Percentiles rank a stretch among this genome's conserved stretches.
Evolutionary conservation across 2,113 vertebrate genomes (phyloP).

Genomic region (Donacobius atricapilla): DNA sequence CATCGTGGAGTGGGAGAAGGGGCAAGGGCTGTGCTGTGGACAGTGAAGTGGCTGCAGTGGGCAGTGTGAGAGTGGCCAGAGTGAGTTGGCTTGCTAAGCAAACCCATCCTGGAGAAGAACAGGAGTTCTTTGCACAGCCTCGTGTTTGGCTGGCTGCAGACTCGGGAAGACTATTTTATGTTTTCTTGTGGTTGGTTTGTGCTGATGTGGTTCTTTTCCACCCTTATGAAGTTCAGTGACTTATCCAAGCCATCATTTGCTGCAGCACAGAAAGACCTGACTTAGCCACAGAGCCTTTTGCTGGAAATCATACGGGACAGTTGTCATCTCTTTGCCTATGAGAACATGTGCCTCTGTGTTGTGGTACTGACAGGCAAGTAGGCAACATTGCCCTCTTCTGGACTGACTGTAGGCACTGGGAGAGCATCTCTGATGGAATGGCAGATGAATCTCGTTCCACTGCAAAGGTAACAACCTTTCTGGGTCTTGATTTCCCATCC

Average conservation of each 20-base stretch:
- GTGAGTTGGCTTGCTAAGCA: not conserved
- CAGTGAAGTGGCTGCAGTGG: not conserved
- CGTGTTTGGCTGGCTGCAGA: not conserved
- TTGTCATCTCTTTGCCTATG: not conserved
- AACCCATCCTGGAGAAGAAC: not conserved
- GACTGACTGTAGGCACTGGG: not conserved
- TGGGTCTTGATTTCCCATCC: not conserved
- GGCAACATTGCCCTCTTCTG: constrained; percentile 54
- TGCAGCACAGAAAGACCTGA: not conserved
- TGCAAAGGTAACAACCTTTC: not conserved
- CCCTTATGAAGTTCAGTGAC: not conserved
- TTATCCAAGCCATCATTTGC: not conserved
- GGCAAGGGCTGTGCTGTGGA: not conserved
- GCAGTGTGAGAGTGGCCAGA: not conserved
- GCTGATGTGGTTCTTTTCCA: not conserved
- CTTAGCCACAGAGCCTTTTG: not conserved
- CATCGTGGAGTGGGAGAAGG: not conserved
- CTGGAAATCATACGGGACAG: not conserved
- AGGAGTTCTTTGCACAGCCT: not conserved
- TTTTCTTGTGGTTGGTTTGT: not conserved
- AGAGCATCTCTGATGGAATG: not conserved
- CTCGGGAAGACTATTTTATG: not conserved
- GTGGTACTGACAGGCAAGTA: not conserved
- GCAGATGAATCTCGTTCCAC: not conserved
- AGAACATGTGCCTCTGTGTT: accelerated